Evolutionary conservation across 2,113 vertebrate species (phyloP).

Genomic region (Gadus chalcogrammus): DNA sequence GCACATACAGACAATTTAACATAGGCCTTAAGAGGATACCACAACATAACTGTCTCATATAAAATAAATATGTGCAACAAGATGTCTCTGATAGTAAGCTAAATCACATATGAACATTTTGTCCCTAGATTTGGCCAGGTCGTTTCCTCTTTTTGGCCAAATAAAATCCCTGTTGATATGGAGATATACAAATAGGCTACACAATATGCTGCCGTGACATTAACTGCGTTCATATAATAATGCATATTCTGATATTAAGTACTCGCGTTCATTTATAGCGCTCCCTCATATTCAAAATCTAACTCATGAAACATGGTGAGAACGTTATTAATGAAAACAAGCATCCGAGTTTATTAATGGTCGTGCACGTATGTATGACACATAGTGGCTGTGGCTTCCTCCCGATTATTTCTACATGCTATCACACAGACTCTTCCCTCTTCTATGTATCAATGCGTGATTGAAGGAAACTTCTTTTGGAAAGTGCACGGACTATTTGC

Average conservation of each 20-base stretch:
- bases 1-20: too few species aligned
- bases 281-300: not conserved
- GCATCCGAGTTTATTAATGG: constrained; percentile 44
- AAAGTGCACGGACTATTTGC: constrained; percentile 75
- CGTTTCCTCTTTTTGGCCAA: too few species aligned
- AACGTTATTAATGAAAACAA: constrained; percentile 35
- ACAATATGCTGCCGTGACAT: not conserved
- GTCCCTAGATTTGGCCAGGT: too few species aligned
- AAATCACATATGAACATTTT: too few species aligned
- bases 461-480: constrained; percentile 76
- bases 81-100: too few species aligned
- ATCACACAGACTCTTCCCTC: constrained; percentile 66
- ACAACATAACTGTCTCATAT: too few species aligned
- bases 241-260: constrained; percentile 59
- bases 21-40: too few species aligned
- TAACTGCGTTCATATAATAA: constrained; percentile 24
- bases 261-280: constrained; percentile 38
- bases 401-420: constrained; percentile 60
- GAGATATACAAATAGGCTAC: not conserved
- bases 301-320: too few species aligned
- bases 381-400: constrained; percentile 39
- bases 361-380: constrained; percentile 14
- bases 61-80: too few species aligned
- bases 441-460: constrained; percentile 67
- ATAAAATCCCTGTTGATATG: not conserved